A percentile compares a stretch with the other conserved stretches of the same genome.
Evolutionary conservation across 2,888 invertebrate genomes (phyloP).

Genomic region (Epinotia bilunana): DNA sequence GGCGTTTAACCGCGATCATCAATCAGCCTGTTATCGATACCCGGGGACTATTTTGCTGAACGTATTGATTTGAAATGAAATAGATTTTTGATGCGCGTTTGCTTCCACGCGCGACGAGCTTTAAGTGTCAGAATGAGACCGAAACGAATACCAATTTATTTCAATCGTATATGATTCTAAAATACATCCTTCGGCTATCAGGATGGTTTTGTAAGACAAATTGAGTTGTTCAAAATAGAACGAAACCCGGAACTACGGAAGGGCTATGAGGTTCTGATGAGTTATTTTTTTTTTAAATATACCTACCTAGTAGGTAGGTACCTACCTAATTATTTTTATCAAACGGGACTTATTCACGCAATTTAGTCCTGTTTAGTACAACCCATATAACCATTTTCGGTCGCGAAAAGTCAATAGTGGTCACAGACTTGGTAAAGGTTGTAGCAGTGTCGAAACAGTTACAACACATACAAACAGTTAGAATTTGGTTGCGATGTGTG

Average conservation of each 20-base stretch:
- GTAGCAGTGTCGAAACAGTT: no score
- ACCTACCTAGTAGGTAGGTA: no score
- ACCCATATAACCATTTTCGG: no score
- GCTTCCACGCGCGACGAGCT: neutral
- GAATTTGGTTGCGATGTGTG: no score
- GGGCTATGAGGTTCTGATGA: neutral
- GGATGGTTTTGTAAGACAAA: neutral
- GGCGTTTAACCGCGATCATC: conserved; percentile 30
- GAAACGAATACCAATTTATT: neutral
- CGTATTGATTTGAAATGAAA: neutral
- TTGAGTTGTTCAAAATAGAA: neutral
- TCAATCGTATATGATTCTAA: neutral
- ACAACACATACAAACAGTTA: no score
- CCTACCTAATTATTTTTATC: no score
- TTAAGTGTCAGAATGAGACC: neutral
- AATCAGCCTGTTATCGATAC: conserved; percentile 21
- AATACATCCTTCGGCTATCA: neutral
- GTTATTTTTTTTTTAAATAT: no score
- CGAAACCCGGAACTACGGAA: neutral
- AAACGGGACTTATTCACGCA: no score
- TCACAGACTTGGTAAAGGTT: no score
- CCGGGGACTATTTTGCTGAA: neutral
- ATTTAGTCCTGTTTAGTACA: no score
- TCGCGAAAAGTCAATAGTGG: no score
- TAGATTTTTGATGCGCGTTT: neutral